Evolutionary conservation across 2,797 vertebrate species (phyloP).

Genomic region (Valencia hispanica): DNA sequence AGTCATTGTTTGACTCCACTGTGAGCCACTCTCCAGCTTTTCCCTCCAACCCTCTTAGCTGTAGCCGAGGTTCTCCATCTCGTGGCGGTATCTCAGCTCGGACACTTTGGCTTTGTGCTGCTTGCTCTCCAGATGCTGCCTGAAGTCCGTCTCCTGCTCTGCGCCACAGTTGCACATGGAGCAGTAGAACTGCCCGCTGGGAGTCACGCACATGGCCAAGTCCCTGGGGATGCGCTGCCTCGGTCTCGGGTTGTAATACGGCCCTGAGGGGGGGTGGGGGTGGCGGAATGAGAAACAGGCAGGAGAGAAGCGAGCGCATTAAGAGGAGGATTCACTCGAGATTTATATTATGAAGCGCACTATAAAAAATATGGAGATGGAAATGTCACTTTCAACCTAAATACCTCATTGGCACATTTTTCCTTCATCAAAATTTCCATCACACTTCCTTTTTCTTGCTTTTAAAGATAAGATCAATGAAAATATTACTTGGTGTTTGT

Average conservation of each 20-base stretch:
- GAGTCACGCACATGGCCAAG: constrained; percentile 97
- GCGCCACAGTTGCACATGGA: constrained; percentile 98
- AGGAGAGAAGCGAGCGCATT: neutral
- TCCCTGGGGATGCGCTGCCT: constrained; percentile 96
- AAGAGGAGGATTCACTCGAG: neutral
- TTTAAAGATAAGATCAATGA: no score
- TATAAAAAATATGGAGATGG: neutral
- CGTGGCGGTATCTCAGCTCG: constrained; percentile 92
- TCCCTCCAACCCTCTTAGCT: constrained; percentile 77
- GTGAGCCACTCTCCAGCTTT: constrained; percentile 2
- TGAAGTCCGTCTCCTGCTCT: constrained; percentile 93
- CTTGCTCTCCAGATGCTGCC: constrained; percentile 98
- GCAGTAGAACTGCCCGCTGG: constrained; percentile 98
- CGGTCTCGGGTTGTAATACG: constrained; percentile 95
- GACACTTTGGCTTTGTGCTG: constrained; percentile 98
- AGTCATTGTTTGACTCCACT: constrained; percentile 22
- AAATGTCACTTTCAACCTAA: neutral
- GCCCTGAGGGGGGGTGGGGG: constrained; percentile 77
- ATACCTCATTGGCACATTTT: no score
- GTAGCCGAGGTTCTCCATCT: constrained; percentile 98
- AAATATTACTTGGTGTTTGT: no score
- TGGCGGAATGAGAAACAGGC: neutral
- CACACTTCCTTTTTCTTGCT: no score
- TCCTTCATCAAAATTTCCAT: no score
- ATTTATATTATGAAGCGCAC: no score